Percentiles rank a stretch among this genome's conserved stretches.
Conservation (phyloP, 2,888 invertebrate genomes). For the Drosophila melanocephala region DNA sequence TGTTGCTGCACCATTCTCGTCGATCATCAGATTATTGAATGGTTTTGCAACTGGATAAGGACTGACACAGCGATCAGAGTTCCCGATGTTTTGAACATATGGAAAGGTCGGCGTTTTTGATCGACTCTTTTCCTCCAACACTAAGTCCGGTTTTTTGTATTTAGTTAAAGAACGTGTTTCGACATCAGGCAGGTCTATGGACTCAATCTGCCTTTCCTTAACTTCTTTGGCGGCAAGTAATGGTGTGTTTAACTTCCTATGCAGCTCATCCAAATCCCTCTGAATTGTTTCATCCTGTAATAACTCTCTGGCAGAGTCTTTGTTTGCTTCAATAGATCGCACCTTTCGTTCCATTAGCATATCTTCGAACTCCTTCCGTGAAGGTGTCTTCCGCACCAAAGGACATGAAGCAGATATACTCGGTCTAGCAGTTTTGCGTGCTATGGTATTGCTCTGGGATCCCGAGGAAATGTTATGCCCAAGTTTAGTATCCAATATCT, state of each 20-base stretch:
- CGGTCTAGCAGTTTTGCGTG: constrained; percentile 87
- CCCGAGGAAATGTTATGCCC: constrained; percentile 88
- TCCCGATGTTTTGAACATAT: constrained; percentile 91
- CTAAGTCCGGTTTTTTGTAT: constrained; percentile 5
- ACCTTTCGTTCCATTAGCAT: constrained; percentile 83
- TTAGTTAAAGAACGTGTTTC: background rate
- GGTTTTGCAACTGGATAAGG: constrained; percentile 56
- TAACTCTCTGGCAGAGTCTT: constrained; percentile 48
- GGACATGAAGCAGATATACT: constrained; percentile 72
- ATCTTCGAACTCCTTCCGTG: constrained; percentile 84
- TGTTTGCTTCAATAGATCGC: constrained; percentile 68
- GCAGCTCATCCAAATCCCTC: constrained; percentile 67
- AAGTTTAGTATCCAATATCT: constrained; percentile 86
- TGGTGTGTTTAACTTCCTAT: constrained; percentile 51
- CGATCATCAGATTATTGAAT: constrained; percentile 3
- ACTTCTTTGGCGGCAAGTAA: constrained; percentile 4
- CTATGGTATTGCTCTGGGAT: constrained; percentile 89
- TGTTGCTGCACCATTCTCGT: background rate
- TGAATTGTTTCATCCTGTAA: constrained; percentile 63
- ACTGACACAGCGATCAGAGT: constrained; percentile 87
- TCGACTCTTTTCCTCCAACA: constrained; percentile 85
- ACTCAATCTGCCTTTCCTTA: constrained; percentile 45
- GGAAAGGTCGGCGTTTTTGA: constrained; percentile 97
- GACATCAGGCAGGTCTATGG: constrained; percentile 48
- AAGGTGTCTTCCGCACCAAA: constrained; percentile 82